Percentiles rank a stretch among this genome's conserved stretches.
Conservation (phyloP, 2,888 invertebrate species). For the Parthenolecanium corni region DNA sequence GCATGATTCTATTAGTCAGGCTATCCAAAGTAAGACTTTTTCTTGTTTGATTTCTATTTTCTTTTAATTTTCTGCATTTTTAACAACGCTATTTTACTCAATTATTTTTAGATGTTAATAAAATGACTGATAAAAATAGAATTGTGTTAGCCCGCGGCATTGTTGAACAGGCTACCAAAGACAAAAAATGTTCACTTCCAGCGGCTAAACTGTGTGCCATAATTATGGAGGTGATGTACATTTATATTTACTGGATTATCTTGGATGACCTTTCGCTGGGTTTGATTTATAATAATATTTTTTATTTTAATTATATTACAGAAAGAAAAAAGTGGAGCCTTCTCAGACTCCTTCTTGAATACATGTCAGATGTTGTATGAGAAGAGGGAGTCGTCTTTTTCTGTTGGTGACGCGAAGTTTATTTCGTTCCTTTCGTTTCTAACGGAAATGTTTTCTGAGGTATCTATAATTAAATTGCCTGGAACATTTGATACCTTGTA, state of each 20-base stretch:
- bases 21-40: conserved; percentile 11
- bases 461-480: no score
- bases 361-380: conserved; percentile 85
- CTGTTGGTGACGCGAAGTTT: background rate
- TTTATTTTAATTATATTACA: conserved; percentile 34
- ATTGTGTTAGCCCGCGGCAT: conserved; percentile 4
- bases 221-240: conserved; percentile 1
- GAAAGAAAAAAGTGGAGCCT: conserved; percentile 76
- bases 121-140: conserved; percentile 5
- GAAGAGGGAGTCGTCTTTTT: background rate
- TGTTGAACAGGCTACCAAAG: background rate
- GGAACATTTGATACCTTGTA: no score
- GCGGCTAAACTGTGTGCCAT: conserved; percentile 14
- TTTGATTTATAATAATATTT: background rate
- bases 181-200: conserved; percentile 1
- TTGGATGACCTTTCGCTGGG: background rate
- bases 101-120: conserved; percentile 7
- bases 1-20: conserved; percentile 10
- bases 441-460: conserved; percentile 15
- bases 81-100: background rate
- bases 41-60: background rate
- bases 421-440: conserved; percentile 6
- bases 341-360: conserved; percentile 76
- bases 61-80: background rate
- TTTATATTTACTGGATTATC: background rate